These are phyloP conservation scores for Nephrotoma flavescens DNA, from an alignment of 2,888 invertebrate genomes.

Conservation along the genomic window DNA sequence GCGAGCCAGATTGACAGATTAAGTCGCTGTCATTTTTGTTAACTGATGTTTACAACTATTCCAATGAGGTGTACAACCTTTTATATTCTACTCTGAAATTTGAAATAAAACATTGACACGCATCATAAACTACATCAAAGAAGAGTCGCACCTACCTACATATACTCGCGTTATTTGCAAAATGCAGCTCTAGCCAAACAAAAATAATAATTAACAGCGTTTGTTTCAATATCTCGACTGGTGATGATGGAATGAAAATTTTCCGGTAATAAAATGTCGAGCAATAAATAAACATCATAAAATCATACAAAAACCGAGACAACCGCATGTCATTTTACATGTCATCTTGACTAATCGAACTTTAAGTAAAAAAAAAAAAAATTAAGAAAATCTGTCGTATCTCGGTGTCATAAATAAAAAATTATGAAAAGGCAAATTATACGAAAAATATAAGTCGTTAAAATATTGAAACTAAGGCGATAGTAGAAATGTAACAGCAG, in stretches of 20 bases:
- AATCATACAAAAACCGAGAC: neutral
- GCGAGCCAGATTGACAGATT: too few relatives aligned
- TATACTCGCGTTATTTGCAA: too few relatives aligned
- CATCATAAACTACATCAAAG: too few relatives aligned
- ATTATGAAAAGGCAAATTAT: neutral
- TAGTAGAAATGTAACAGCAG: neutral
- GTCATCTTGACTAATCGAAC: neutral
- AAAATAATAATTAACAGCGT: neutral
- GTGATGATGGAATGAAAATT: neutral
- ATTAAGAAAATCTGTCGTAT: neutral
- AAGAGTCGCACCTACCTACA: too few relatives aligned
- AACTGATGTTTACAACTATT: too few relatives aligned
- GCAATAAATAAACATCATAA: neutral
- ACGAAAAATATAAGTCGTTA: neutral
- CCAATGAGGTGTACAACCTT: too few relatives aligned
- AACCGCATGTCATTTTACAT: neutral
- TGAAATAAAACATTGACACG: too few relatives aligned
- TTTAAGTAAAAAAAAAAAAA: neutral
- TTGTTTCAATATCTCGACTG: neutral
- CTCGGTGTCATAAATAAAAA: neutral
- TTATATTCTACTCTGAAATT: too few relatives aligned
- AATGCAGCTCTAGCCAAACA: too few relatives aligned
- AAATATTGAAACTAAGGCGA: neutral
- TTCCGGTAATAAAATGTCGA: neutral
- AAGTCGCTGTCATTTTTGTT: too few relatives aligned